Base-by-base conservation (phyloP, 2,113 vertebrate species). In the Neogale vison region DNA sequence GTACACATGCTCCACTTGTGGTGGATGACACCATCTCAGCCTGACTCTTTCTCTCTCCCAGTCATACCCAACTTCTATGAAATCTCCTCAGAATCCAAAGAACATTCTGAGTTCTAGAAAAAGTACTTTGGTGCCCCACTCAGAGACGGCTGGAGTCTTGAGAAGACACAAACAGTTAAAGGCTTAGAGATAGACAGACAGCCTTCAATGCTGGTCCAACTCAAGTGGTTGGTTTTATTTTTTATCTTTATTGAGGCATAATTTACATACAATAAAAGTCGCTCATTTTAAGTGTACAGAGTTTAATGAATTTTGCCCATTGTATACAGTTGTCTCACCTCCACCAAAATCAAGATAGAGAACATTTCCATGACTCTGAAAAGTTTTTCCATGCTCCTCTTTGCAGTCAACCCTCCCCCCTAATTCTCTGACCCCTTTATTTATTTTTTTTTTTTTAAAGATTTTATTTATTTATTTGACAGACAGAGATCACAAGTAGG, bases 181-280 rank as follows among this genome's bases (percentile, higher is more conserved):
- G 52, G 52, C 50, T 94, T 93, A 77, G 12, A 92, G 59, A 80
- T 8, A 84, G 63, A 74, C 61, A 88, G n/a, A 88, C 29, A 92
- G 65, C 23, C 79, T 95, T 96, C 39, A 39, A 12, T 9, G 21
- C 82, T 6, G 12, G 21, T 90, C 74, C 76, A 65, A 84, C 14
- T 92, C 92, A 88, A 82, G 50, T 14, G 21, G 29, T 4, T 84
- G 31, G 15, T 39, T 80, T 95, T 47, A 61, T 45, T 96, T 71
- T 80, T 93, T 77, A 80, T 14, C n/a, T 96, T 90, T 90, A 95
- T 76, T 88, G n/a, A 95, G 29, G 45, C 18, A 88, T 67, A 59
- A 77, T 81, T 96, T 85, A 72, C 20, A 92, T 69, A 96, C 42
- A 94, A 59, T 34, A 65, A 77, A 86, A 93, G 59, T 61, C 36